phyloP scores from a whole-genome alignment of 2,113 vertebrate species.

The Fregata magnificens region DNA sequence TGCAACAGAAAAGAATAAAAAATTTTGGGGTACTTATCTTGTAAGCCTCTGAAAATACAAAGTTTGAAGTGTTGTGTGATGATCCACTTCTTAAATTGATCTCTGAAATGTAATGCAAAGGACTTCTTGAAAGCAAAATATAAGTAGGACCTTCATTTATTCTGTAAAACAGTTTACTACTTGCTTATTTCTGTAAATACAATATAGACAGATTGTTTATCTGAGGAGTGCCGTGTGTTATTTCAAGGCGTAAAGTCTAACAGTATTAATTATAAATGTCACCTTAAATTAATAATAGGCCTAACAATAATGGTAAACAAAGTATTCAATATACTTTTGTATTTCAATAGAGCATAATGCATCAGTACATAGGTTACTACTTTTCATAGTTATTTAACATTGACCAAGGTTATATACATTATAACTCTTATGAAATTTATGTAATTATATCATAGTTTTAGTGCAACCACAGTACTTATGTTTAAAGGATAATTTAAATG shows the following conservation, averaged over 20 bases:
- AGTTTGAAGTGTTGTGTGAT: neutral
- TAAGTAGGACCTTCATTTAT: neutral
- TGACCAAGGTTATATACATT: neutral
- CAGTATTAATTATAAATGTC: constrained; percentile 58
- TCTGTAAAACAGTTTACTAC: neutral
- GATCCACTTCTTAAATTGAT: neutral
- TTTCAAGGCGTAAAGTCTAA: constrained; percentile 18
- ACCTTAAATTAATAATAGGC: constrained; percentile 57
- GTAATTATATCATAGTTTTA: constrained; percentile 31
- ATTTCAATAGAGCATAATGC: neutral
- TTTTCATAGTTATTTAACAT: constrained; percentile 17
- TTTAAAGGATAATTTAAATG: constrained; percentile 27
- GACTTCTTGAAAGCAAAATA: neutral
- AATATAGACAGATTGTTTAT: constrained; percentile 13
- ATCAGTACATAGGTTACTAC: neutral
- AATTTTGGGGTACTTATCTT: neutral
- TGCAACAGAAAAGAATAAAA: neutral
- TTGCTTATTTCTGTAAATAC: constrained; percentile 14
- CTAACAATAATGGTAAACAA: constrained; percentile 41
- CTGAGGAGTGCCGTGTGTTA: neutral
- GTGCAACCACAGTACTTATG: neutral
- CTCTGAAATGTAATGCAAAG: neutral
- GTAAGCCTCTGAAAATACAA: neutral
- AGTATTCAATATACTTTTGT: constrained; percentile 42
- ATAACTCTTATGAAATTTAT: constrained; percentile 30